Percentiles rank a stretch among this genome's conserved stretches.
Conservation (phyloP, 2,888 invertebrate species). For the Leucoptera coffeella region DNA sequence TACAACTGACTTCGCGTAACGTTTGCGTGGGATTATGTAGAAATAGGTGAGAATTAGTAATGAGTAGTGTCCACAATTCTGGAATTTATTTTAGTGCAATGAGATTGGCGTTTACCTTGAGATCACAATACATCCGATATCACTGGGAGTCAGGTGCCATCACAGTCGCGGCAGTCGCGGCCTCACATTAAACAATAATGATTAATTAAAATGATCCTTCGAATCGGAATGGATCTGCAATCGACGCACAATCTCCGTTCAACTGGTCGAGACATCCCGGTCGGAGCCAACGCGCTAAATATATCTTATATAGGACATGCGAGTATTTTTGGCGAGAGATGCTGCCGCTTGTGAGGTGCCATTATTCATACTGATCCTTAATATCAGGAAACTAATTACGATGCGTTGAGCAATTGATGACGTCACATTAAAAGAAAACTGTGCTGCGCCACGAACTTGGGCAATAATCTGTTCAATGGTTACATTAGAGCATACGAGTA, state of each 20-base stretch:
- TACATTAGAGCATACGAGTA: no score
- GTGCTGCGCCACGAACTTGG: no score
- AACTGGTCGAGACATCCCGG: slow-evolving; percentile 36
- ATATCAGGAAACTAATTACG: no score
- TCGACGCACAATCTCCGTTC: slow-evolving; percentile 41
- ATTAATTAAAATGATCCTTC: not conserved
- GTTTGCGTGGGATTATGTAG: slow-evolving; percentile 48
- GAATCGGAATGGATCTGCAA: slow-evolving; percentile 20
- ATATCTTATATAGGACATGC: slow-evolving; percentile 47
- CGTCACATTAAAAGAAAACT: no score
- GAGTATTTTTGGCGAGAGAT: slow-evolving; percentile 48
- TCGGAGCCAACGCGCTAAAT: slow-evolving; percentile 45
- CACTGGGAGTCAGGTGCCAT: slow-evolving; percentile 15
- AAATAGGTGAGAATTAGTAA: slow-evolving; percentile 49
- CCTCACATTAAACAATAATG: no score
- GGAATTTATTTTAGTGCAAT: slow-evolving; percentile 32
- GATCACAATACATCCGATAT: slow-evolving; percentile 17
- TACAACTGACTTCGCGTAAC: slow-evolving; percentile 41
- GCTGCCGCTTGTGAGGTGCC: no score
- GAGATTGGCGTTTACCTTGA: slow-evolving; percentile 40
- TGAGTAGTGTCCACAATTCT: slow-evolving; percentile 35
- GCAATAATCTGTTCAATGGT: no score
- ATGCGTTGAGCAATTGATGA: no score
- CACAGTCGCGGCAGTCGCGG: slow-evolving; percentile 11
- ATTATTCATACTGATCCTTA: no score